phyloP scores from a whole-genome alignment of 1,140 invertebrate species.

The Pseudomyrmex dendroicus region DNA sequence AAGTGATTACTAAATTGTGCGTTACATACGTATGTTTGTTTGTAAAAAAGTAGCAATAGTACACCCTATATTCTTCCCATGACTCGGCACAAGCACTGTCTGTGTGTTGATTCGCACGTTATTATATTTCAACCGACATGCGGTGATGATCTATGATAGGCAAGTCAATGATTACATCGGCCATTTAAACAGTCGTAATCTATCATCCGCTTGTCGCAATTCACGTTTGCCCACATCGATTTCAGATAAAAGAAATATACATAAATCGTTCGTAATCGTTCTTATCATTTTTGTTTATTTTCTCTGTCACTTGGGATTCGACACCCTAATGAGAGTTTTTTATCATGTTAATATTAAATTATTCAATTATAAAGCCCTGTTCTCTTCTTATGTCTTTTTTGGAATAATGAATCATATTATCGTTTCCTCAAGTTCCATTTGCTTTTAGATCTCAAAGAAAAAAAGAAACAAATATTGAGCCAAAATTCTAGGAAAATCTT shows the following conservation, averaged over 20 bases:
- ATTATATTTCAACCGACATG: conserved; percentile 21
- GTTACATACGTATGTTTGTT: too few species aligned
- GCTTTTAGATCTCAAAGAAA: too few species aligned
- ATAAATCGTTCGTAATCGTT: not conserved
- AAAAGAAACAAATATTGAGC: too few species aligned
- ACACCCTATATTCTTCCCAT: not conserved
- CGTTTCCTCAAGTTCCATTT: too few species aligned
- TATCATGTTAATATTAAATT: not conserved
- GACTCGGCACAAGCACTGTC: not conserved
- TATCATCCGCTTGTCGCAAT: conserved; percentile 50
- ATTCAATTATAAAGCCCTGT: not conserved
- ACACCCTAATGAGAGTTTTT: conserved; percentile 15
- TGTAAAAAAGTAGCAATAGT: not conserved
- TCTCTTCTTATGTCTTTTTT: not conserved
- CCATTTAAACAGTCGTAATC: conserved; percentile 41
- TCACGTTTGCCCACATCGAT: not conserved
- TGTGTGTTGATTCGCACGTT: conserved; percentile 6
- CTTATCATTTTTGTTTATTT: conserved; percentile 41
- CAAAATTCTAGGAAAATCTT: too few species aligned
- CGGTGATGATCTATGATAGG: conserved; percentile 16
- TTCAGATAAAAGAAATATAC: conserved; percentile 37
- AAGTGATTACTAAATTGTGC: not conserved
- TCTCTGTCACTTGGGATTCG: not conserved
- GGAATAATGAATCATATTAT: too few species aligned
- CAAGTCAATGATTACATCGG: conserved; percentile 35